Conservation (phyloP, 2,113 vertebrate genomes). For the Isichthys henryi region DNA sequence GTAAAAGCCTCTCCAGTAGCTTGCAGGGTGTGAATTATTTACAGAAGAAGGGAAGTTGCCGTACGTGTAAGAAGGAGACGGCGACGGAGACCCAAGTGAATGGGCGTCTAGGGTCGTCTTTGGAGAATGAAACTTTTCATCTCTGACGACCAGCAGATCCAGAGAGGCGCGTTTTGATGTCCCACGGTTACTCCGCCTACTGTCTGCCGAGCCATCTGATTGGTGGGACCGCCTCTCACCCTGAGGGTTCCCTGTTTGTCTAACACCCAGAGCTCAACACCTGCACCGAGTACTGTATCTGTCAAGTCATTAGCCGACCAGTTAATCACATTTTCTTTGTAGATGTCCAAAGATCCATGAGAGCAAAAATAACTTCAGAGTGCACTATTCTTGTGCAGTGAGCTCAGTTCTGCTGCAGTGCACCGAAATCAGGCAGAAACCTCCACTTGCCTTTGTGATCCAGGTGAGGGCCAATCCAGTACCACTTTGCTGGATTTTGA, state of each 20-base stretch:
- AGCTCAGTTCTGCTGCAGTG: background rate
- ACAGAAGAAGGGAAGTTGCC: slow-evolving; percentile 17
- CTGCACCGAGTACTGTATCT: background rate
- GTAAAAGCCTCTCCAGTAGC: slow-evolving; percentile 9
- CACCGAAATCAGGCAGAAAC: background rate
- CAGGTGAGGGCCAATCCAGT: background rate
- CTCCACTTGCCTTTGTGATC: background rate
- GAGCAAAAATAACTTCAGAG: background rate
- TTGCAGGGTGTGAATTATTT: slow-evolving; percentile 30
- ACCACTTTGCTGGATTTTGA: background rate
- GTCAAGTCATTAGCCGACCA: background rate
- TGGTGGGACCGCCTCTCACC: background rate
- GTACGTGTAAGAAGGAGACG: slow-evolving; percentile 27
- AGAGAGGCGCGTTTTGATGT: background rate
- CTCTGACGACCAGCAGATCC: background rate
- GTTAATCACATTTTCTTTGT: background rate
- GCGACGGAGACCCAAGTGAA: slow-evolving; percentile 7
- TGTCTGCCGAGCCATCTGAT: background rate
- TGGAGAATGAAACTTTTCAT: slow-evolving; percentile 16
- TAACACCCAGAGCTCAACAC: background rate
- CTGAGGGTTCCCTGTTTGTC: background rate
- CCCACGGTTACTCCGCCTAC: background rate
- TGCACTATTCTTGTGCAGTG: background rate
- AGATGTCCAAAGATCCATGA: background rate
- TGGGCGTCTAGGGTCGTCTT: slow-evolving; percentile 25